phyloP scores from a whole-genome alignment of 2,888 invertebrate species.

The Watsonalla cultraria region DNA sequence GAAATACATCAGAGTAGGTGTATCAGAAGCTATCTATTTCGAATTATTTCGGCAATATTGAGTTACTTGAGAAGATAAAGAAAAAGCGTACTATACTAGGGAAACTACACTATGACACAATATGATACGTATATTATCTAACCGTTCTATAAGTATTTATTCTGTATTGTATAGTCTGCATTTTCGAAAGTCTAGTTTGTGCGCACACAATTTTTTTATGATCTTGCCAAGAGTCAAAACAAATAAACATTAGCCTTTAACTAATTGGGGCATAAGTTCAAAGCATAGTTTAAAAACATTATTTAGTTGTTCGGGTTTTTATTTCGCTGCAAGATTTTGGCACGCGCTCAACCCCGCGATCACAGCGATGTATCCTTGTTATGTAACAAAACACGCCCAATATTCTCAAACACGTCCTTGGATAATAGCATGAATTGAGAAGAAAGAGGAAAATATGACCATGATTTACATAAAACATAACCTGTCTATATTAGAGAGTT shows the following conservation, averaged over 20 bases:
- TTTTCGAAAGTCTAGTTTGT: no score
- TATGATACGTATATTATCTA: no score
- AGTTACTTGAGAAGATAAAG: not conserved
- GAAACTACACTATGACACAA: no score
- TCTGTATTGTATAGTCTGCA: no score
- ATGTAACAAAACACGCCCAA: not conserved
- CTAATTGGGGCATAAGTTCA: not conserved
- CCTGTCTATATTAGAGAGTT: no score
- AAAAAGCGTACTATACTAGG: not conserved
- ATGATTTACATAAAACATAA: no score
- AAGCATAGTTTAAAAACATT: not conserved
- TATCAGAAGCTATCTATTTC: not conserved
- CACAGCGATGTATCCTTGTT: not conserved
- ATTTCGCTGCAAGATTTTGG: not conserved
- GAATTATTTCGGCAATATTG: not conserved
- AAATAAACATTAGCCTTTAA: not conserved
- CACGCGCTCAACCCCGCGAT: not conserved
- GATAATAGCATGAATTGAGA: not conserved
- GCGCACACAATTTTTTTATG: not conserved
- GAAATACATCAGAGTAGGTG: not conserved
- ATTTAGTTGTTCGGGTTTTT: not conserved
- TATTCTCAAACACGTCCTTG: not conserved
- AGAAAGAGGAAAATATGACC: not conserved
- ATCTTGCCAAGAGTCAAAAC: not conserved
- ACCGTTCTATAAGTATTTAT: no score